Percentiles rank a stretch among this genome's conserved stretches.
Evolutionary conservation across 2,113 vertebrate species (phyloP).

Genomic region (Noctilio leporinus): DNA sequence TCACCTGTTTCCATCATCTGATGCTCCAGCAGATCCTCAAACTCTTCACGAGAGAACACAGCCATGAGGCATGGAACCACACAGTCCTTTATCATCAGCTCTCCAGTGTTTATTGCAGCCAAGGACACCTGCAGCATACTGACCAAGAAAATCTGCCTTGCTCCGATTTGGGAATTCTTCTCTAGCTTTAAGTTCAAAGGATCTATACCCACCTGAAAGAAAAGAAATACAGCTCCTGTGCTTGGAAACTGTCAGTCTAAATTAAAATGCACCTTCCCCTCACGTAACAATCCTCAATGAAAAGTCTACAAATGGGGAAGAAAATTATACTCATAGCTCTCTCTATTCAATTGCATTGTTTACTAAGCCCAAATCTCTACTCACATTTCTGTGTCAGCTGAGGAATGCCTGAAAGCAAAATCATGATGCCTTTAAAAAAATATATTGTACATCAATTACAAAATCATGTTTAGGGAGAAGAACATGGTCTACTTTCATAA

Average conservation of each 20-base stretch:
- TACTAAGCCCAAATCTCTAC: too few species aligned
- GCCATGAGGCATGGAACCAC: rapidly evolving
- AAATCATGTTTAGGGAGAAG: background rate
- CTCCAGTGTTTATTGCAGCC: background rate
- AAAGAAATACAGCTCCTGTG: background rate
- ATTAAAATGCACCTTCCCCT: rapidly evolving
- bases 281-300: background rate
- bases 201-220: background rate
- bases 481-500: background rate
- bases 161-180: background rate
- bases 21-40: background rate
- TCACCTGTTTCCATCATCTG: background rate
- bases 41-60: background rate
- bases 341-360: too few species aligned
- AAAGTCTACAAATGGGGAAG: background rate
- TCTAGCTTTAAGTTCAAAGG: background rate
- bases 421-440: background rate
- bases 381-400: background rate
- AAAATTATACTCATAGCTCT: background rate
- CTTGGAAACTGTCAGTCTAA: background rate
- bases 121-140: rapidly evolving
- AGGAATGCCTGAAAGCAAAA: background rate
- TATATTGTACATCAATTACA: background rate
- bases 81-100: rapidly evolving
- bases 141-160: background rate